phyloP scores from a whole-genome alignment of 2,113 vertebrate genomes.

The Ellobius talpinus region DNA sequence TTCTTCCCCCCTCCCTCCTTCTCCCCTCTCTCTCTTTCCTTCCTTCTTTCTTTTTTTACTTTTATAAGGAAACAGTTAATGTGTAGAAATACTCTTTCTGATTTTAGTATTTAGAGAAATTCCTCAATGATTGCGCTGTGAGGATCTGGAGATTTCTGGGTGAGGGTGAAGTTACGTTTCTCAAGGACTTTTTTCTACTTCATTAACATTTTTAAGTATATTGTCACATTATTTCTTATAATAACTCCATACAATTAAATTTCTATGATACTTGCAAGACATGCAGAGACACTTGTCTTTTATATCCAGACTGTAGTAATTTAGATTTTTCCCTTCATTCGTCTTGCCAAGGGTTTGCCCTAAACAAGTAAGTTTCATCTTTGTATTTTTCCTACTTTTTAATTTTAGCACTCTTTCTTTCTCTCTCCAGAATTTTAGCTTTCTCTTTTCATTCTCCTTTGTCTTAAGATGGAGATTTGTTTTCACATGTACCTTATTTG shows the following conservation, averaged over 20 bases:
- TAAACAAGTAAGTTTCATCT: background rate
- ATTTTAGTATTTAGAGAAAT: background rate
- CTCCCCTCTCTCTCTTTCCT: too few relatives aligned
- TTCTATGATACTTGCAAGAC: background rate
- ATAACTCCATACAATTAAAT: background rate
- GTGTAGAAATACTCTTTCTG: background rate
- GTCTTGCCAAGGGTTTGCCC: background rate
- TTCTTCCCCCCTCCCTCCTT: too few relatives aligned
- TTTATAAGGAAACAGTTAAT: background rate
- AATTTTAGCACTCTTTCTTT: background rate
- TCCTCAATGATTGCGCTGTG: background rate
- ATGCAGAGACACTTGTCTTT: background rate
- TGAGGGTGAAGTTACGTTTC: background rate
- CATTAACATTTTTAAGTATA: background rate
- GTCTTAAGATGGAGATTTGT: background rate
- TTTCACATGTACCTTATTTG: background rate
- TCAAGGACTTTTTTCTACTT: background rate
- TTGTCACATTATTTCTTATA: background rate
- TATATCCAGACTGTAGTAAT: background rate
- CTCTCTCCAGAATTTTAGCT: background rate
- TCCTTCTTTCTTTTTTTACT: background rate
- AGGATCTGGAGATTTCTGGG: background rate
- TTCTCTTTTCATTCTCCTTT: background rate
- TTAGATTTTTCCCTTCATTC: background rate
- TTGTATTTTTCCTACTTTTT: background rate